A percentile compares a stretch with the other conserved stretches of the same genome.
Conservation (phyloP, 2,797 vertebrate genomes). For the Schizopygopsis malacanthus region DNA sequence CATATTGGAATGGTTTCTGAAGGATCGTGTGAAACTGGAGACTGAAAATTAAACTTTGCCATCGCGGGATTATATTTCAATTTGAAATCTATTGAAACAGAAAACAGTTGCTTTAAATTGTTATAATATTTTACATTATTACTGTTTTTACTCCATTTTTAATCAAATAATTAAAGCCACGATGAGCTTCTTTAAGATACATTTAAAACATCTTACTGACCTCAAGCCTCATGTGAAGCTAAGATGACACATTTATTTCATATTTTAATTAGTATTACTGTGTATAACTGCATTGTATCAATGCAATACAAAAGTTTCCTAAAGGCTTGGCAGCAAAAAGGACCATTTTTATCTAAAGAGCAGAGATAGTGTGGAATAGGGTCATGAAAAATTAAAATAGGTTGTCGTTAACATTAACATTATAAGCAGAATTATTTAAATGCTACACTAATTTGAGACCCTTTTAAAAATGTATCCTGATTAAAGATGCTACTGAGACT, state of each 20-base stretch:
- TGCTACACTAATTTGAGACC: neutral
- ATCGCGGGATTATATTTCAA: neutral
- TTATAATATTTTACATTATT: neutral
- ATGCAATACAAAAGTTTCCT: neutral
- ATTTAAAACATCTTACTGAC: neutral
- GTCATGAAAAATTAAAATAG: neutral
- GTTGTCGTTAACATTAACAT: neutral
- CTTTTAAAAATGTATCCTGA: neutral
- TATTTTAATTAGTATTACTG: too few relatives aligned
- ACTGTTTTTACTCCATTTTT: neutral
- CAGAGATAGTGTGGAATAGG: neutral
- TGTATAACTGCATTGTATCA: neutral
- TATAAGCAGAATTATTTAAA: neutral
- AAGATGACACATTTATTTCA: neutral
- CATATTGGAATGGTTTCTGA: neutral
- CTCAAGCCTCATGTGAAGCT: too few relatives aligned
- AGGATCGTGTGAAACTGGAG: neutral
- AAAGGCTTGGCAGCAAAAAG: neutral
- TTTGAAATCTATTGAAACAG: neutral
- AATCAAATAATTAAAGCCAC: neutral
- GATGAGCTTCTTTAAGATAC: neutral
- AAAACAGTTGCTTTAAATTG: neutral
- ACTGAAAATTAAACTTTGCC: neutral
- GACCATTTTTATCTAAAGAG: neutral
- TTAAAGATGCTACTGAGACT: neutral